Evolutionary conservation across 30 jellyfish, hydroid and myxozoan genomes (phyloP).

Genomic region (Aurelia sp.): DNA sequence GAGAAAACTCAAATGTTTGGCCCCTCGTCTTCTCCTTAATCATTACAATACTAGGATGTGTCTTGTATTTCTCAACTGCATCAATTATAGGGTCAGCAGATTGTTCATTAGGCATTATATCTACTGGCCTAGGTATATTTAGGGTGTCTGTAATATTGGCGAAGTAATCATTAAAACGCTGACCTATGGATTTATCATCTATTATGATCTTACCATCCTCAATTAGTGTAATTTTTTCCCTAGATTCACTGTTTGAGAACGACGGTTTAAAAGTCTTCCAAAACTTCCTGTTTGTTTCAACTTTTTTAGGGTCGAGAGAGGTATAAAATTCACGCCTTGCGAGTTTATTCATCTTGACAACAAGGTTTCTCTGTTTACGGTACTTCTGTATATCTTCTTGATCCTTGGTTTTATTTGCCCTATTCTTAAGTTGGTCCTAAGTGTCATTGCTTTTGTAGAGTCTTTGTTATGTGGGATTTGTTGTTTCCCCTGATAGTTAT

Average conservation of each 20-base stretch:
- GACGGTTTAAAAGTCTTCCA: slow-evolving; percentile 38
- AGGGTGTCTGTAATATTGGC: too few relatives aligned
- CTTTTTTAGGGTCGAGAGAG: too few relatives aligned
- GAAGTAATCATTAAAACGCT: not conserved
- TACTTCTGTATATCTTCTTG: slow-evolving; percentile 30
- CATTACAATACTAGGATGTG: too few relatives aligned
- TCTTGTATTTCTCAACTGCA: too few relatives aligned
- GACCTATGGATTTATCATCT: slow-evolving; percentile 39
- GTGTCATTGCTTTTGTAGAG: slow-evolving; percentile 2
- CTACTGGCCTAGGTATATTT: too few relatives aligned
- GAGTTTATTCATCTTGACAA: slow-evolving; percentile 37
- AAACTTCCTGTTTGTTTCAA: too few relatives aligned
- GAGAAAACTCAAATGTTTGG: too few relatives aligned
- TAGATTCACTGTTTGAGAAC: not conserved
- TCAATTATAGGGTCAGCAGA: too few relatives aligned
- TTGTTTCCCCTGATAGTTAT: slow-evolving; percentile 31
- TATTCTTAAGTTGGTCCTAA: slow-evolving; percentile 25
- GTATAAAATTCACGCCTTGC: slow-evolving; percentile 6
- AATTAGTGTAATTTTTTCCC: too few relatives aligned
- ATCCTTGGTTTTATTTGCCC: slow-evolving; percentile 35
- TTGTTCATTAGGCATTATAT: too few relatives aligned
- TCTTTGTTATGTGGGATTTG: slow-evolving; percentile 32
- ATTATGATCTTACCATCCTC: slow-evolving; percentile 17
- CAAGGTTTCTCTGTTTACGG: not conserved
- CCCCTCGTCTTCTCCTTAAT: too few relatives aligned